These are phyloP conservation scores for Spatula clypeata DNA, from an alignment of 2,797 vertebrate genomes.

Conservation along the genomic window DNA sequence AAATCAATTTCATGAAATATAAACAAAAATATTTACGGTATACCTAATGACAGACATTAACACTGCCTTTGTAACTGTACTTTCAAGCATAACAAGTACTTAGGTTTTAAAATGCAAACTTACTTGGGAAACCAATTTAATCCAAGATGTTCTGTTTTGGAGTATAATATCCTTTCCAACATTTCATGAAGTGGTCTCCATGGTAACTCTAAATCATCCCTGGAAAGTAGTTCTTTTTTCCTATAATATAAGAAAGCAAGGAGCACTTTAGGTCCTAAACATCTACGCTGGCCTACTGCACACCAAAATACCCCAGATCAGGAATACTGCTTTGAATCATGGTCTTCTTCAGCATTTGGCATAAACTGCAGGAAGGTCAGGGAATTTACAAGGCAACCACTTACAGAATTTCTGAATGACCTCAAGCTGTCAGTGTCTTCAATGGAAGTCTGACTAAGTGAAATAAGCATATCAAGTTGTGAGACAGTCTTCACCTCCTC, in stretches of 20 bases:
- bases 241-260: slow-evolving; percentile 82
- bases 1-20: not conserved
- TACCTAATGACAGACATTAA: slow-evolving; percentile 10
- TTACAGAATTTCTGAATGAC: not conserved
- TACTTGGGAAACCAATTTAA: slow-evolving; percentile 99
- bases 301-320: not conserved
- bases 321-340: not conserved
- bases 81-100: not conserved
- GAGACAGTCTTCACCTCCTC: not conserved
- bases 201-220: slow-evolving; percentile 94
- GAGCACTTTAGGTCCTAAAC: not conserved
- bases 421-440: not conserved
- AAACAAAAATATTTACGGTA: not conserved
- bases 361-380: not conserved
- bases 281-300: accelerated
- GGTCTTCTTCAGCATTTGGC: not conserved
- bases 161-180: slow-evolving; percentile 95
- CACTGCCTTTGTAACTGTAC: not conserved
- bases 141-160: slow-evolving; percentile 97
- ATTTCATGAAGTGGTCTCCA: slow-evolving; percentile 97
- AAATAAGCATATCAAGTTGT: not conserved
- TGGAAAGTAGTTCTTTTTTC: slow-evolving; percentile 96
- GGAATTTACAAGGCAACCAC: not conserved
- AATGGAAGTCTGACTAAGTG: not conserved
- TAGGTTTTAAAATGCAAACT: slow-evolving; percentile 58